A percentile compares a stretch with the other conserved stretches of the same genome.
Conservation (phyloP, 2,113 vertebrate genomes). For the Sigmodon hispidus region DNA sequence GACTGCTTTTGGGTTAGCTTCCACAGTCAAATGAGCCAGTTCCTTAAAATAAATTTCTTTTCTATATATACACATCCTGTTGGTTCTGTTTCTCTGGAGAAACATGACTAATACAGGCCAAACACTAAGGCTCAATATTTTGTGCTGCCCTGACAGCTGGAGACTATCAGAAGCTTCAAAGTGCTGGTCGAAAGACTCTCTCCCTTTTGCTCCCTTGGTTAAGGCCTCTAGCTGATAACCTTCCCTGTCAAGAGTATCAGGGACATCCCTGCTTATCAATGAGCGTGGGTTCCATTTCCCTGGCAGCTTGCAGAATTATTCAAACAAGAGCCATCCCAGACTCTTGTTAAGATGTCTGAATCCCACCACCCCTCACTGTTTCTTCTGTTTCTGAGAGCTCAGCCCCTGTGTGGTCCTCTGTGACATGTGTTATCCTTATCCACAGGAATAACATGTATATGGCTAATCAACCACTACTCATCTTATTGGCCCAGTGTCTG, state of each 20-base stretch:
- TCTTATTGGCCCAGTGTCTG: neutral
- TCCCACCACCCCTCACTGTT: neutral
- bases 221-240: neutral
- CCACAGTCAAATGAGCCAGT: neutral
- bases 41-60: slow-evolving; percentile 30
- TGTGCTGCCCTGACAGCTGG: neutral
- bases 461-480: neutral
- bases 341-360: neutral
- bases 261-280: neutral
- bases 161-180: neutral
- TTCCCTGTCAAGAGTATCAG: neutral
- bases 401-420: neutral
- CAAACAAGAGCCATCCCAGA: neutral
- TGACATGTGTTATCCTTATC: neutral
- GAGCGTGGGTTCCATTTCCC: neutral
- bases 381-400: neutral
- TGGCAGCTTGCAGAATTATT: neutral
- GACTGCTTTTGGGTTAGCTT: neutral
- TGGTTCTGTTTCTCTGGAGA: slow-evolving; percentile 11
- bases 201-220: neutral
- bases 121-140: neutral
- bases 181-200: neutral
- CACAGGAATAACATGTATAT: neutral
- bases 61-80: slow-evolving; percentile 7
- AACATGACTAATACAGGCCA: neutral